Evolutionary conservation across 2,888 invertebrate species (phyloP).

Genomic region (Macropis europaea): DNA sequence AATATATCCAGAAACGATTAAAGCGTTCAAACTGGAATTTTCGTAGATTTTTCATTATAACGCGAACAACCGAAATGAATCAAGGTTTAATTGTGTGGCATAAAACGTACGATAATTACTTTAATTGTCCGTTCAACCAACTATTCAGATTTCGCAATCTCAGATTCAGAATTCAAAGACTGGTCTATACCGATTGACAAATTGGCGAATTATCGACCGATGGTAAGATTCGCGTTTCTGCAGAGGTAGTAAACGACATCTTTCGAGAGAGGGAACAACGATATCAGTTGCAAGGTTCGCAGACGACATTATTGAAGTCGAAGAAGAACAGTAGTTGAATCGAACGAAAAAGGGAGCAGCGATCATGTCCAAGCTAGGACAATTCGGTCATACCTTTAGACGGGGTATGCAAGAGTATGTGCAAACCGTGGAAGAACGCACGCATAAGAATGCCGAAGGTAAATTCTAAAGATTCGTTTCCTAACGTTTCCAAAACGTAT

Average conservation of each 20-base stretch:
- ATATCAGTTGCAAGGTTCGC: neutral
- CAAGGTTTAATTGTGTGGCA: too few species aligned
- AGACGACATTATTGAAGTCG: too few species aligned
- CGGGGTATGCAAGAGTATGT: neutral
- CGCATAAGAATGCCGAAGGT: neutral
- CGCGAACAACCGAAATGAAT: too few species aligned
- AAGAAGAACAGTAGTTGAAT: neutral
- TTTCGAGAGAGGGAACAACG: neutral
- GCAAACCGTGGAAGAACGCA: neutral
- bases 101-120: too few species aligned
- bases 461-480: neutral
- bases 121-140: too few species aligned
- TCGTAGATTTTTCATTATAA: constrained; percentile 3
- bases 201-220: neutral
- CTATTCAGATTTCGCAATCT: too few species aligned
- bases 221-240: neutral
- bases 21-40: neutral
- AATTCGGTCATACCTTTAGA: constrained; percentile 11
- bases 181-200: neutral
- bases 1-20: neutral
- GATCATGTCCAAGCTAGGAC: neutral
- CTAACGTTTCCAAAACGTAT: neutral
- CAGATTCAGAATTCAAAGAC: too few species aligned
- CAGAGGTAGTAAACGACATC: constrained; percentile 17
- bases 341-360: neutral